These are phyloP conservation scores for Biston betularia DNA, from an alignment of 2,888 invertebrate genomes.

Conservation along the genomic window DNA sequence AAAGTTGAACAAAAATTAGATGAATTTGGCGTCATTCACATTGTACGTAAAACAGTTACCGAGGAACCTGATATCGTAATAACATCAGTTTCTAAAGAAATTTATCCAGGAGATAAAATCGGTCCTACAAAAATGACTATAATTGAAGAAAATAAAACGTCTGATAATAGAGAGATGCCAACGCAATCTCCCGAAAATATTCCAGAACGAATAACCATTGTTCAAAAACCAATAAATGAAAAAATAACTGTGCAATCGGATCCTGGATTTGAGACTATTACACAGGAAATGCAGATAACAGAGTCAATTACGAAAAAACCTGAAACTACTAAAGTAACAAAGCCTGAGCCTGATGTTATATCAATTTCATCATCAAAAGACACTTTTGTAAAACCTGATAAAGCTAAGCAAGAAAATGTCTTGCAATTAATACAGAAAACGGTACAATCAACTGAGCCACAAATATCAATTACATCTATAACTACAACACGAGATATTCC, in stretches of 20 bases:
- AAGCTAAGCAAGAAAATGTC: constrained; percentile 23
- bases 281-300: constrained; percentile 30
- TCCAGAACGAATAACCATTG: constrained; percentile 16
- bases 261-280: constrained; percentile 32
- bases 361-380: constrained; percentile 29
- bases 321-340: constrained; percentile 29
- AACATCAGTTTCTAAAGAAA: constrained; percentile 26
- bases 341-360: constrained; percentile 37
- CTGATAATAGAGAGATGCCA: constrained; percentile 23
- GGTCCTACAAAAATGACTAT: constrained; percentile 22
- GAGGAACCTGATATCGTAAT: constrained; percentile 34
- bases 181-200: constrained; percentile 15
- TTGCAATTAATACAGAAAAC: constrained; percentile 47
- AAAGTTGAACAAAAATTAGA: constrained; percentile 12
- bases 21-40: constrained; percentile 25
- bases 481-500: constrained; percentile 31
- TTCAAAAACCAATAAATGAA: constrained; percentile 29
- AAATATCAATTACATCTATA: constrained; percentile 38
- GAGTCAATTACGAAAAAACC: constrained; percentile 15
- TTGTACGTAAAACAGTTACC: constrained; percentile 28
- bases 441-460: constrained; percentile 43
- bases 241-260: constrained; percentile 18
- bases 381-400: constrained; percentile 20
- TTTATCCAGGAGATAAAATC: constrained; percentile 27
- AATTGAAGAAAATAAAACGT: neutral